These are phyloP conservation scores for Gila orcuttii DNA, from an alignment of 2,113 vertebrate species.

Conservation along the genomic window DNA sequence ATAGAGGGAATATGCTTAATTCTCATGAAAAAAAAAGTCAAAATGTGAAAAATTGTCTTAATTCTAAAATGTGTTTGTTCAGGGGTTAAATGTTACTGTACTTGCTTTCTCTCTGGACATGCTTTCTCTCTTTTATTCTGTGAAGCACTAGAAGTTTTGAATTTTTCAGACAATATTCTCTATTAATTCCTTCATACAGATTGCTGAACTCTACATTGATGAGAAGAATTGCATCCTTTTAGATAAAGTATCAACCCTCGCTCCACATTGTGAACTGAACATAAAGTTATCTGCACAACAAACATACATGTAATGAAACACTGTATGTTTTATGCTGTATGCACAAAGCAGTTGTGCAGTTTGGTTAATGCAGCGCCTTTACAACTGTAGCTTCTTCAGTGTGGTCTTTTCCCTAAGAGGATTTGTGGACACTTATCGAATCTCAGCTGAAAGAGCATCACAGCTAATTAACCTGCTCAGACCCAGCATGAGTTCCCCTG, in stretches of 20 bases:
- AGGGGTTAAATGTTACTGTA: not conserved
- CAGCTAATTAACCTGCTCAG: conserved; percentile 72
- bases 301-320: not conserved
- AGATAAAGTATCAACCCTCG: conserved; percentile 30
- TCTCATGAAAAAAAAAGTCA: not conserved
- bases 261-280: not conserved
- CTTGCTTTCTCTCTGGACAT: not conserved
- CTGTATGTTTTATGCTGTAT: not conserved
- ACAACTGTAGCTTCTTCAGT: not conserved
- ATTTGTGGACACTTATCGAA: conserved; percentile 75
- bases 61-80: not conserved
- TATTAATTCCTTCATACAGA: conserved; percentile 68
- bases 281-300: not conserved
- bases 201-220: conserved; percentile 79
- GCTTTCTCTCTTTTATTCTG: not conserved
- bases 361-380: not conserved
- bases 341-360: not conserved
- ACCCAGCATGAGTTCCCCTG: conserved; percentile 51
- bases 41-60: not conserved
- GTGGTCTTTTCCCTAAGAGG: conserved; percentile 67
- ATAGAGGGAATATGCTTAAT: not conserved
- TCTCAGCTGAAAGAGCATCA: conserved; percentile 64
- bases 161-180: conserved; percentile 32
- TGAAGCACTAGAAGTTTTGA: not conserved
- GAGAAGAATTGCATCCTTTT: conserved; percentile 83